Evolutionary conservation across 2,797 vertebrate species (phyloP), one percentile per base, ranked within the genome.

Genomic region (Coilia nasus): DNA sequence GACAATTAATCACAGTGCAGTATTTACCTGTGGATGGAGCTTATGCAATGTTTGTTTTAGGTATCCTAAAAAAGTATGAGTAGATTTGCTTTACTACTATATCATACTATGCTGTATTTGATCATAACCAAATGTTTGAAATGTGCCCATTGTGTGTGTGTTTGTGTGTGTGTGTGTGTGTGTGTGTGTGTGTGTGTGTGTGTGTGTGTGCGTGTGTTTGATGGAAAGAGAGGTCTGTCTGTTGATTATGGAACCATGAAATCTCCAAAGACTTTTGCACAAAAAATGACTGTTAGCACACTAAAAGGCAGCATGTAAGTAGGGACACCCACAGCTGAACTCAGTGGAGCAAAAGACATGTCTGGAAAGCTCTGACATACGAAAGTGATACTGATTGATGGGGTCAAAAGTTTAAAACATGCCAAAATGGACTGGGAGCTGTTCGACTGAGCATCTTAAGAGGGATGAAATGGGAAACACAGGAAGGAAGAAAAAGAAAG

Each of bases 351-450:
- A 19, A 78, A 41, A 41, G 67, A 35, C 17, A 78, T 78, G 31
- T 78, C 35, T 78, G 71, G 35, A 21, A 44, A 14, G 67, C 31
- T 75, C 35, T 21, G 71, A 44, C 71, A 78, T 15, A 71, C 19
- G 17, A 2, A 31, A 67, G 23, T 35, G 31, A 21, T 7, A 15
- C 41, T 78, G 71, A 78, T 21, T 6, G 35, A 78, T 78, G 71
- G 31, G 71, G 71, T 78, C 71, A 78, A 78, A 78, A 78, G 71
- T 78, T 78, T 78, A 78, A 19, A 41, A 78, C 35, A 21, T 21
- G 25, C 31, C 54, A 75, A 82, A 28, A 50, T 28, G 78, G 19
- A 28, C 14, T 1, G 35, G 64, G 19, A 46, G 11, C 46, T 46
- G 25, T 19, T 25, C 31, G 15, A 14, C 31, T 75, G 67, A 41